These are phyloP conservation scores for Agrotis puta DNA, from an alignment of 2,888 invertebrate species.

Conservation along the genomic window DNA sequence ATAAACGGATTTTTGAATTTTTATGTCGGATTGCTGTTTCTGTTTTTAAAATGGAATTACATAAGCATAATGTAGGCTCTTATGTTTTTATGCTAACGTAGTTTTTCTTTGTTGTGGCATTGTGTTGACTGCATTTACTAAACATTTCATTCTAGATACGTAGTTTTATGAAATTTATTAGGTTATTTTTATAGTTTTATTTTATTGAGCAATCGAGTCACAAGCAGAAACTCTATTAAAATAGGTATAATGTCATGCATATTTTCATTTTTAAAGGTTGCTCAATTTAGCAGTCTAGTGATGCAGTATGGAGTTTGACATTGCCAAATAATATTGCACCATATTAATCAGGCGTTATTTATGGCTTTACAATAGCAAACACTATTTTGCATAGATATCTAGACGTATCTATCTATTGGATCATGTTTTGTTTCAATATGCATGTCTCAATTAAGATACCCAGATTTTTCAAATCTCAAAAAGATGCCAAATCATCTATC, in stretches of 20 bases:
- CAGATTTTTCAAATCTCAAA: constrained; percentile 1
- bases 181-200: constrained; percentile 10
- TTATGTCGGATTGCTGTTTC: constrained; percentile 30
- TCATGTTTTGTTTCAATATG: neutral
- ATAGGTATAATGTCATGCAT: neutral
- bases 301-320: constrained; percentile 31
- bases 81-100: constrained; percentile 29
- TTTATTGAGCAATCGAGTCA: neutral
- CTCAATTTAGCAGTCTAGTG: constrained; percentile 10
- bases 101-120: constrained; percentile 40
- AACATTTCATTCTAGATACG: constrained; percentile 42
- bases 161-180: constrained; percentile 23
- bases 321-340: constrained; percentile 31
- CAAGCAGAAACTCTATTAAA: neutral
- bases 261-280: neutral
- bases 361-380: constrained; percentile 22
- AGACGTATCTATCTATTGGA: neutral
- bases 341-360: constrained; percentile 36
- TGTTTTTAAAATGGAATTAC: constrained; percentile 38
- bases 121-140: constrained; percentile 36
- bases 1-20: constrained; percentile 44
- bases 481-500: constrained; percentile 29
- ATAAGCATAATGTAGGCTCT: constrained; percentile 25
- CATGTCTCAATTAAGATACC: constrained; percentile 21
- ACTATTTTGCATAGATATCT: constrained; percentile 9